Conservation (phyloP, 2,113 vertebrate genomes). For the Grantiella picta region DNA sequence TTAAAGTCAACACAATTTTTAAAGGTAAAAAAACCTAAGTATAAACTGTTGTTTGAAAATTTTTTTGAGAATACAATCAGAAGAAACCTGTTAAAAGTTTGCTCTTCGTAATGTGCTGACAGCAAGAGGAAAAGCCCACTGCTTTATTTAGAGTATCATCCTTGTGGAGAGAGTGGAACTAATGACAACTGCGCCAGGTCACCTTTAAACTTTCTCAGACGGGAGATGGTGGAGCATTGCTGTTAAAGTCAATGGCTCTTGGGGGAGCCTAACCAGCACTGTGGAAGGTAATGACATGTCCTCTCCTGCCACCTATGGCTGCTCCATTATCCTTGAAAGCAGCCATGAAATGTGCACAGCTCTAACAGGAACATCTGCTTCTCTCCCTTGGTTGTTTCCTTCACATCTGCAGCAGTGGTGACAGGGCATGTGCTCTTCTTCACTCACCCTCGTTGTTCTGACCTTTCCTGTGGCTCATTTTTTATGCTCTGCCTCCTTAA, state of each 20-base stretch:
- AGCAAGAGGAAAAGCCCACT: background rate
- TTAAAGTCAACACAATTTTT: background rate
- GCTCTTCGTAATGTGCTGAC: background rate
- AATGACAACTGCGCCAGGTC: background rate
- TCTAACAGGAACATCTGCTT: slow-evolving; percentile 2
- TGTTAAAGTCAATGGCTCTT: slow-evolving; percentile 44
- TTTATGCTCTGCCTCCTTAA: slow-evolving; percentile 37
- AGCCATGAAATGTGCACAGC: background rate
- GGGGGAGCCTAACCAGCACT: background rate
- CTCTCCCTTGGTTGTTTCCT: background rate
- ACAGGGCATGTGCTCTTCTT: background rate
- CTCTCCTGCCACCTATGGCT: background rate
- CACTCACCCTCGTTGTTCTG: background rate
- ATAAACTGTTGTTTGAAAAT: background rate
- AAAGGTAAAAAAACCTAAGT: background rate
- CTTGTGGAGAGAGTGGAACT: background rate
- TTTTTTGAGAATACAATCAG: background rate
- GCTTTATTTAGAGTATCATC: background rate
- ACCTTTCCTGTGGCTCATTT: slow-evolving; percentile 45
- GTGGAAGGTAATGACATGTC: background rate
- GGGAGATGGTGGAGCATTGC: background rate
- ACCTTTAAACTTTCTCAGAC: background rate
- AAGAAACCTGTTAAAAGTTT: background rate
- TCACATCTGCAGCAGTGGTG: background rate
- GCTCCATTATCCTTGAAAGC: slow-evolving; percentile 27